Evolutionary conservation across 2,888 invertebrate species (phyloP).

Genomic region (Pterostichus madidus): DNA sequence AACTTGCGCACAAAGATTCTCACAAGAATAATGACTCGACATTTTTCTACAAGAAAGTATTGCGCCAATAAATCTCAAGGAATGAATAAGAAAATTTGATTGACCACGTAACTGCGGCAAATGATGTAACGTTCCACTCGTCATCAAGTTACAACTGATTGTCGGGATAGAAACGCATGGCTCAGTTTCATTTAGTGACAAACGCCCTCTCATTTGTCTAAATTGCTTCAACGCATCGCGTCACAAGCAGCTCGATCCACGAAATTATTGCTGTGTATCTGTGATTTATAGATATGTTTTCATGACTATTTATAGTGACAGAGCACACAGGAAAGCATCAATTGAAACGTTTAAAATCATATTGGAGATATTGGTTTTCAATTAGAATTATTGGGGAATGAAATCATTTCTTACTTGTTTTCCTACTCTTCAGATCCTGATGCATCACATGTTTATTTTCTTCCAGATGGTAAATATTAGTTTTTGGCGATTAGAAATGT

Average conservation of each 20-base stretch:
- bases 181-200: slow-evolving; percentile 50
- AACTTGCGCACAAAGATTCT: not conserved
- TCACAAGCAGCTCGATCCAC: not conserved
- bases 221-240: slow-evolving; percentile 35
- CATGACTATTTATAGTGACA: not conserved
- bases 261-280: slow-evolving; percentile 8
- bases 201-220: slow-evolving; percentile 53
- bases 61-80: slow-evolving; percentile 8
- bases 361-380: slow-evolving; percentile 8
- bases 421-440: not conserved
- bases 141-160: slow-evolving; percentile 17
- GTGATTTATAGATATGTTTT: slow-evolving; percentile 21
- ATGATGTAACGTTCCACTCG: slow-evolving; percentile 2
- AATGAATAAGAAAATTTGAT: not conserved
- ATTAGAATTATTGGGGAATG: slow-evolving; percentile 7
- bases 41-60: not conserved
- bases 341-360: slow-evolving; percentile 24
- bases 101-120: slow-evolving; percentile 1
- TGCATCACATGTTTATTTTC: slow-evolving; percentile 19
- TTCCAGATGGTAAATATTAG: not conserved
- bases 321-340: slow-evolving; percentile 17
- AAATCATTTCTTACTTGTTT: slow-evolving; percentile 23
- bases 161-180: slow-evolving; percentile 39
- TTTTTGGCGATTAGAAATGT: not conserved
- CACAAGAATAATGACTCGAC: slow-evolving; percentile 2